Conservation (phyloP, 2,888 invertebrate genomes). For the Pasiphila rectangulata region DNA sequence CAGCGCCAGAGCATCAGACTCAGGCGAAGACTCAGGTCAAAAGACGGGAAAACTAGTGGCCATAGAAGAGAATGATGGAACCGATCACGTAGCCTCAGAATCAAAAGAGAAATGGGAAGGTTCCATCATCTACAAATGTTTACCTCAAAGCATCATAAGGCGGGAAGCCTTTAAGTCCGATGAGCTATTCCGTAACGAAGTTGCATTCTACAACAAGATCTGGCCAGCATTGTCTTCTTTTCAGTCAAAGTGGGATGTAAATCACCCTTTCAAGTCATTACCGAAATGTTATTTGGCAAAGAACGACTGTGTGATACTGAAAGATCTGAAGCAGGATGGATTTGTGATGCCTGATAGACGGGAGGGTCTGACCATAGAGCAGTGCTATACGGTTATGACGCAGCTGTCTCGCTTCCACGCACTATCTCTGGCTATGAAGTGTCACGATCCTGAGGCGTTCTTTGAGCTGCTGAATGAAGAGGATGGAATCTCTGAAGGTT, state of each 20-base stretch:
- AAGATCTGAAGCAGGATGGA: conserved; percentile 82
- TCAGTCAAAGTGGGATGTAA: conserved; percentile 71
- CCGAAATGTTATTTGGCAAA: conserved; percentile 83
- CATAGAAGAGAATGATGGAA: conserved; percentile 34
- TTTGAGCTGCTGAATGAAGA: conserved; percentile 71
- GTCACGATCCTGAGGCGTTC: conserved; percentile 78
- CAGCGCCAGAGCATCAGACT: too few species aligned
- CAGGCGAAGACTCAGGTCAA: conserved; percentile 20
- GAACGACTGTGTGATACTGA: conserved; percentile 79
- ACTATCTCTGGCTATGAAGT: conserved; percentile 83
- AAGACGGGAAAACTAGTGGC: not conserved
- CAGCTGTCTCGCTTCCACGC: conserved; percentile 84
- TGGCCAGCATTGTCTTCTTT: conserved; percentile 84
- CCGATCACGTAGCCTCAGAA: conserved; percentile 45
- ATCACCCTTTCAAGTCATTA: conserved; percentile 75
- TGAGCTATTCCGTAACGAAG: conserved; percentile 85
- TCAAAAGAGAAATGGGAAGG: conserved; percentile 81
- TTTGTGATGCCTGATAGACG: conserved; percentile 84
- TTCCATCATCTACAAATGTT: conserved; percentile 85
- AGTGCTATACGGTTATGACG: conserved; percentile 81
- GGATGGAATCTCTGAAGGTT: conserved; percentile 70
- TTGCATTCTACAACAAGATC: conserved; percentile 86
- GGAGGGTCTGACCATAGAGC: conserved; percentile 81
- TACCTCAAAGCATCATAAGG: conserved; percentile 83
- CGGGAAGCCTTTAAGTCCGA: conserved; percentile 87